Base-by-base conservation (phyloP, 1,140 invertebrate species). In the Diachasmimorpha longicaudata region DNA sequence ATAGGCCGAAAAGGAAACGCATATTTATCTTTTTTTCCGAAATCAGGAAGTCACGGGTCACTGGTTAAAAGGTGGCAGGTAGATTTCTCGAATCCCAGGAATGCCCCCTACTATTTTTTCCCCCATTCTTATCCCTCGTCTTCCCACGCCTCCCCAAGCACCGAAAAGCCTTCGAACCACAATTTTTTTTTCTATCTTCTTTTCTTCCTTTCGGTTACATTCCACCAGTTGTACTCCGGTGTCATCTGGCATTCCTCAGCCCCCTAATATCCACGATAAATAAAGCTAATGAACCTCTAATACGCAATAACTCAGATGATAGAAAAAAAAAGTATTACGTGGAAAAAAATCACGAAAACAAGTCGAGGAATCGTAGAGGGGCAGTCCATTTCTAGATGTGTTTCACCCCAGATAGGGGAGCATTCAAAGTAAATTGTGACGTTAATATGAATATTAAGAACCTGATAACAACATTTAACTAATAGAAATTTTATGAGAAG, bases 71-170 rank as follows among this genome's bases (percentile, higher is more conserved):
- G 70, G 52, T 52, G 25, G 23, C 70, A 72, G 70, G 70, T 72
- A 72, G 52, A 71, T 52, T 55, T 31, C 52, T 48, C 44, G 6
- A 48, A 37, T 52, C 70, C 46, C 70, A 55, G 25, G 70, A 72
- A 72, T 72, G 70, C 70, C 36, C 52, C 52, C 25, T 72, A 48
- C 48, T 72, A 72, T 72, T 72, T 72, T 58, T 72, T 72, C 16
- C 36, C 25, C n/a, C 10, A 31, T 72, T 36, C 31, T 48, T 46
- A 10, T 70, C 69, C 8, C 46, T 55, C 21, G 16, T 39, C 19
- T 58, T 58, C 70, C 48, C 70, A 55, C 70, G 69, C 70, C 36
- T 48, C 70, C 44, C 39, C 44, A 21, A 72, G 31, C 42, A 16
- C 11, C 69, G 42, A 70, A 25, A 36, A 31, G 16, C 46, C 23